Evolutionary conservation across 2,888 invertebrate species (phyloP).

Genomic region (Lapara coniferarum): DNA sequence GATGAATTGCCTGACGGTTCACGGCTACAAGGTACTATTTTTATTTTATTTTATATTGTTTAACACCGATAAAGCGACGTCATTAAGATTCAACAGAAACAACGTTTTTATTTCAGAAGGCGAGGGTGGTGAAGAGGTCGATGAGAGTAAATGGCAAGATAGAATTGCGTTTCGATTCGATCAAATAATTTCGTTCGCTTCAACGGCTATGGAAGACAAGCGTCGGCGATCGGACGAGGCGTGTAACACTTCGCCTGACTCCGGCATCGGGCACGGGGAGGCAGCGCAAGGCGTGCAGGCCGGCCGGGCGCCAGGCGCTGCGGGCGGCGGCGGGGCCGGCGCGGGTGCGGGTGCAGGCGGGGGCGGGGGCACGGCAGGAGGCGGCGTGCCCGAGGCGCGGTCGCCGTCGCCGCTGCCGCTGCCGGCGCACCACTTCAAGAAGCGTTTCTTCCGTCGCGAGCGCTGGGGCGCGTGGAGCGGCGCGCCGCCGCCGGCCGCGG

Average conservation of each 20-base stretch:
- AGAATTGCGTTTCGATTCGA: conserved; percentile 97
- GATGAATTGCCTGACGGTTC: conserved; percentile 81
- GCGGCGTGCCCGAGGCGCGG: conserved; percentile 67
- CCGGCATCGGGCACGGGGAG: conserved; percentile 90
- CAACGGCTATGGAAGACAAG: conserved; percentile 94
- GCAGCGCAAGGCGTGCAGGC: conserved; percentile 65
- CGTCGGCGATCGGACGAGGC: conserved; percentile 92
- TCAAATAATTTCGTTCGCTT: conserved; percentile 95
- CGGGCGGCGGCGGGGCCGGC: conserved; percentile 43
- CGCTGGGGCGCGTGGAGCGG: conserved; percentile 84
- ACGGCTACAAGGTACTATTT: conserved; percentile 64
- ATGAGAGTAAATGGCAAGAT: conserved; percentile 96
- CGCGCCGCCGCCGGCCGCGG: conserved; percentile 70
- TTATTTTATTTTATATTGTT: too few species aligned
- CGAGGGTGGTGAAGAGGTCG: conserved; percentile 87
- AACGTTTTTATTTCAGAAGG: conserved; percentile 68
- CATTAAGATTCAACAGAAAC: background rate
- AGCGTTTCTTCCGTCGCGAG: conserved; percentile 91
- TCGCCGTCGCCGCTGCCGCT: conserved; percentile 61
- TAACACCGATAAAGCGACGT: too few species aligned
- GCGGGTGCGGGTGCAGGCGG: conserved; percentile 48
- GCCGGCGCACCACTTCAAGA: conserved; percentile 88
- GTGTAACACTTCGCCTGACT: conserved; percentile 93
- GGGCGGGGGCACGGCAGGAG: conserved; percentile 53
- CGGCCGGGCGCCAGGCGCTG: conserved; percentile 50